Percentiles rank a stretch among this genome's conserved stretches.
Evolutionary conservation across 2,113 vertebrate genomes (phyloP).

Genomic region (Centropus bengalensis): DNA sequence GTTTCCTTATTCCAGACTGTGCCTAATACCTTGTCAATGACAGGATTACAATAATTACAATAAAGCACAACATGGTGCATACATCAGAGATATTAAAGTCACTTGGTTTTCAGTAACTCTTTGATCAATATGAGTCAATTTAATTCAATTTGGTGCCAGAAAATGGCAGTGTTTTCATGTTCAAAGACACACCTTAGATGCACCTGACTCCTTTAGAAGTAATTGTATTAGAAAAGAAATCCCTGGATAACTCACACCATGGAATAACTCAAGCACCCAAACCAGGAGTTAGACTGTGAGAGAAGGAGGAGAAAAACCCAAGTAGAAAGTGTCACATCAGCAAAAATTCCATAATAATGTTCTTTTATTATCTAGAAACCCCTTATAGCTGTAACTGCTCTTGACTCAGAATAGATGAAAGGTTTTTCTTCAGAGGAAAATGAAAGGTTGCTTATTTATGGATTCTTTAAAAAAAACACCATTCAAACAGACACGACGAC

Average conservation of each 20-base stretch:
- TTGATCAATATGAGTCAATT: slow-evolving; percentile 28
- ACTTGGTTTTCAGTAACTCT: background rate
- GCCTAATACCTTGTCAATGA: background rate
- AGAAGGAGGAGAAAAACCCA: background rate
- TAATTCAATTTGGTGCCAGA: background rate
- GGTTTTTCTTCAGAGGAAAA: background rate
- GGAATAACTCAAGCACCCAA: background rate
- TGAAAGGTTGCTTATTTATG: background rate
- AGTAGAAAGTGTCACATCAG: background rate
- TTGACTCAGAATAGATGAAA: background rate
- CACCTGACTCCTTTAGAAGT: background rate
- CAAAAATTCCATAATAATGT: background rate
- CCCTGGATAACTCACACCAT: background rate
- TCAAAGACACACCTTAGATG: background rate
- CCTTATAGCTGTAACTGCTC: background rate
- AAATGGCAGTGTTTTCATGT: background rate
- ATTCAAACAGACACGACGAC: background rate
- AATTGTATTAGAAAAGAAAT: background rate
- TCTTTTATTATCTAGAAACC: background rate
- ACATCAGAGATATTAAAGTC: background rate
- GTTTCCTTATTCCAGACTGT: background rate
- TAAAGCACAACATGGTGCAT: background rate
- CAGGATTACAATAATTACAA: background rate
- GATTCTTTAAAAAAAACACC: background rate
- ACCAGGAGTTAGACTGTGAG: background rate